phyloP scores from a whole-genome alignment of 2,113 vertebrate genomes.

The Salvelinus alpinus region DNA sequence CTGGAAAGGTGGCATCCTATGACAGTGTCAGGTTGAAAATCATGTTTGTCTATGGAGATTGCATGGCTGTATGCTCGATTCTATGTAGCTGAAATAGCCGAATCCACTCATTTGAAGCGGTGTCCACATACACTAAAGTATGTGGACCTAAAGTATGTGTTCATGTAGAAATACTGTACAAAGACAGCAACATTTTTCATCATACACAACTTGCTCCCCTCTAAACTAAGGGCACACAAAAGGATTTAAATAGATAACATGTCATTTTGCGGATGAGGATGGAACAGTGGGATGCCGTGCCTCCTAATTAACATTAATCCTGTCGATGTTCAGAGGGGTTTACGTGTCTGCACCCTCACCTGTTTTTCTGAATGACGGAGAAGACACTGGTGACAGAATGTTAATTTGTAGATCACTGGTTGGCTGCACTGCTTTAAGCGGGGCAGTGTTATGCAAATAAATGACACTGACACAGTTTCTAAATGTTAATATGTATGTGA shows the following conservation, averaged over 20 bases:
- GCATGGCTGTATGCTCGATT: too few relatives aligned
- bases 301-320: constrained; percentile 75
- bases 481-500: constrained; percentile 19
- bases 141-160: constrained; percentile 13
- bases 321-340: constrained; percentile 67
- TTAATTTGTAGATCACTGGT: constrained; percentile 67
- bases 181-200: constrained; percentile 58
- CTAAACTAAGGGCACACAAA: constrained; percentile 71
- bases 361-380: constrained; percentile 73
- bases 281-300: constrained; percentile 67
- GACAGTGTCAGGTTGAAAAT: too few relatives aligned
- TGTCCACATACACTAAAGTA: too few relatives aligned
- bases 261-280: constrained; percentile 54
- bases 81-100: too few relatives aligned
- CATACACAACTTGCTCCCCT: constrained; percentile 54
- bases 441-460: constrained; percentile 71
- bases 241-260: constrained; percentile 72
- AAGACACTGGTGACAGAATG: constrained; percentile 74
- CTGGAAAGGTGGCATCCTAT: too few relatives aligned
- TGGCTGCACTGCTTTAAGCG: constrained; percentile 68
- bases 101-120: too few relatives aligned
- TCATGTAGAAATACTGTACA: constrained; percentile 27
- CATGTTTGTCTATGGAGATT: too few relatives aligned
- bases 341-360: constrained; percentile 61
- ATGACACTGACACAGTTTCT: constrained; percentile 52